Evolutionary conservation across 1,140 invertebrate genomes (phyloP), one percentile per base, ranked within the genome.

Genomic region (Rhyacophila brunnea): DNA sequence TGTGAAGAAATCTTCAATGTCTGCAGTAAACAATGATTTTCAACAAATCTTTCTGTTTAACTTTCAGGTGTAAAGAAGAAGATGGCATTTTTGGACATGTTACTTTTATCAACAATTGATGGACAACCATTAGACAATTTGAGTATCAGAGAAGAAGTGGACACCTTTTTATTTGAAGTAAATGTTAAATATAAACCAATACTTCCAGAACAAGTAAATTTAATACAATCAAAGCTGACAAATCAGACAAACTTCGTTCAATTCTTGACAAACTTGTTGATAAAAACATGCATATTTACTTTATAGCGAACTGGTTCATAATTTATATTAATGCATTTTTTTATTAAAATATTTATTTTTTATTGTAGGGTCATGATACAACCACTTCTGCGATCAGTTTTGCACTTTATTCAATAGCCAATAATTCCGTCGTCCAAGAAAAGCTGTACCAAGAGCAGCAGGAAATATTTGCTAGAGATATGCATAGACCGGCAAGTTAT

Each of bases 321-420:
- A n/a, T n/a, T n/a, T n/a, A n/a, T n/a, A n/a, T n/a, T n/a, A n/a
- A n/a, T n/a, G n/a, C n/a, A n/a, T n/a, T n/a, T n/a, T n/a, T n/a
- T n/a, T n/a, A n/a, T n/a, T n/a, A n/a, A n/a, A n/a, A n/a, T n/a
- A n/a, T n/a, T n/a, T n/a, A n/a, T n/a, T n/a, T n/a, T n/a, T n/a
- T n/a, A n/a, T n/a, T n/a, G n/a, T 84, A 88, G 82, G 89, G 89
- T 4, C 88, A 92, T 68, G 90, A 92, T 67, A 92, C 90, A 11
- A 90, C 88, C 0, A 81, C 87, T 0, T 80, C 84, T 6, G 86
- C 77, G 4, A 75, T 87, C 1, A 70, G 68, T 19, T 84, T 81
- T 67, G 68, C 72, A 19, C 70, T 84, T 9, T 81, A 79, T 49
- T 75, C 75, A 54, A 66, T 85, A 13, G 78, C 83, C 2, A 74